Conservation (phyloP, 2,113 vertebrate species). For the Phylloscopus whistleri region DNA sequence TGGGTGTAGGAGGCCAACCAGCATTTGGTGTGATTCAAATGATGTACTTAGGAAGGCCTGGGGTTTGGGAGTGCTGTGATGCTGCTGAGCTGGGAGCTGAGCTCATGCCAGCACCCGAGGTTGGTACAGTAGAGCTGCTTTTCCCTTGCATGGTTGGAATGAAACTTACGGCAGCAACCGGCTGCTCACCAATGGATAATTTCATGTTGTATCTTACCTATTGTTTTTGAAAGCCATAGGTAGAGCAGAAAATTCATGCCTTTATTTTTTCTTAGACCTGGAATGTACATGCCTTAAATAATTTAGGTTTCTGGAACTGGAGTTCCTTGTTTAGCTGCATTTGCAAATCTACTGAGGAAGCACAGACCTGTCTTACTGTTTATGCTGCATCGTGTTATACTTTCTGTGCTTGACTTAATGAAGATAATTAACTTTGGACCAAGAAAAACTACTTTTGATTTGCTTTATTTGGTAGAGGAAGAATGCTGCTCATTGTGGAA, state of each 20-base stretch:
- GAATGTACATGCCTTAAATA: background rate
- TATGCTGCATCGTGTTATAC: background rate
- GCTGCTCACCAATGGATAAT: background rate
- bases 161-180: background rate
- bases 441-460: background rate
- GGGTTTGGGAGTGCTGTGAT: background rate
- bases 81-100: background rate
- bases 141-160: background rate
- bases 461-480: background rate
- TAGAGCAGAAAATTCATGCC: background rate
- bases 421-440: background rate
- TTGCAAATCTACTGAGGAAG: background rate
- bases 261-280: background rate
- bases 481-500: background rate
- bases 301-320: background rate
- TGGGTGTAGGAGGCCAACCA: background rate
- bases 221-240: background rate
- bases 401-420: background rate
- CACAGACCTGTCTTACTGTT: background rate
- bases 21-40: background rate
- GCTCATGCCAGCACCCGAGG: background rate
- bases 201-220: background rate
- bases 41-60: background rate
- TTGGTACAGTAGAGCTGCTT: background rate
- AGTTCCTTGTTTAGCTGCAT: background rate